These are phyloP conservation scores for Agrochola lota DNA, from an alignment of 2,888 invertebrate species.

Conservation along the genomic window DNA sequence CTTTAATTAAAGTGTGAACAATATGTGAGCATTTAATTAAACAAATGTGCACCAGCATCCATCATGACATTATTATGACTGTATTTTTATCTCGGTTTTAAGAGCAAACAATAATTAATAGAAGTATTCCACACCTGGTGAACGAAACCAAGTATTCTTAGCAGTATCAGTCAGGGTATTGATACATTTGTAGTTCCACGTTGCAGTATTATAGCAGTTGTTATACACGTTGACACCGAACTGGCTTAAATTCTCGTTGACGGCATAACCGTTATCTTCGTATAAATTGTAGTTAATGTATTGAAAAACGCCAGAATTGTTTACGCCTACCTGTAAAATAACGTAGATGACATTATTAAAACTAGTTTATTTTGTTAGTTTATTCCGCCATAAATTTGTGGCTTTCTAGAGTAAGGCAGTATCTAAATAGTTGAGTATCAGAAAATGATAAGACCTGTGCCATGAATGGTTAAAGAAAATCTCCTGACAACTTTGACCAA, in stretches of 20 bases:
- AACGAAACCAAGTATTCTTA: constrained; percentile 76
- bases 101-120: background rate
- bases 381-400: background rate
- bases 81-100: background rate
- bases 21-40: background rate
- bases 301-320: constrained; percentile 86
- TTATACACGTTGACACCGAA: constrained; percentile 56
- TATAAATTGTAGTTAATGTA: constrained; percentile 86
- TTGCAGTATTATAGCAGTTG: constrained; percentile 73
- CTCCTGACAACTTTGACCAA: background rate
- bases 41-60: background rate
- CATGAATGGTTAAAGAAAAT: background rate
- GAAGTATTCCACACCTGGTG: constrained; percentile 66
- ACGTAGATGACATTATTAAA: background rate
- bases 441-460: background rate
- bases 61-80: background rate
- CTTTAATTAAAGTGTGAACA: background rate
- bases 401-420: too few relatives aligned
- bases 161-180: constrained; percentile 76
- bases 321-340: constrained; percentile 71
- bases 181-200: constrained; percentile 74
- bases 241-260: constrained; percentile 71
- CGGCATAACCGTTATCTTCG: constrained; percentile 85
- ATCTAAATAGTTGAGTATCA: background rate
- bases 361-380: background rate